Evolutionary conservation across 2,797 vertebrate genomes (phyloP).

Genomic region (Phaenicophaeus curvirostris): DNA sequence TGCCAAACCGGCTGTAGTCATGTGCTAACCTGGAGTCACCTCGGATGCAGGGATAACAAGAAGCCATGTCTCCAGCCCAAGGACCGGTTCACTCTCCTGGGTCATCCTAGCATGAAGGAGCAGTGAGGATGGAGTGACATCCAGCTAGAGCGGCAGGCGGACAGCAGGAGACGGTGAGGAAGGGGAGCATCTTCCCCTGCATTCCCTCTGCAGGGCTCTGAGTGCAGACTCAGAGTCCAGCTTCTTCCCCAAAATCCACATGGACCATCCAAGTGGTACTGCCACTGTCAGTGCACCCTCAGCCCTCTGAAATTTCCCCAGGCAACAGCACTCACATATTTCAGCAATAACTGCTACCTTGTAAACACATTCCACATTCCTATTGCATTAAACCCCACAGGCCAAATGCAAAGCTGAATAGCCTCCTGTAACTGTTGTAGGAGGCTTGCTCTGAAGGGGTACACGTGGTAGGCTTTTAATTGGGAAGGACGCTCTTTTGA

Average conservation of each 20-base stretch:
- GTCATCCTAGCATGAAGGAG: conserved; percentile 29
- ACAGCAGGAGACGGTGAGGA: rapidly evolving
- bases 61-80: conserved; percentile 57
- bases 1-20: rapidly evolving
- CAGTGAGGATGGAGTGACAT: neutral
- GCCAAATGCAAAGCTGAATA: conserved; percentile 39
- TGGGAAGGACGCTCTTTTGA: neutral
- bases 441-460: neutral
- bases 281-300: neutral
- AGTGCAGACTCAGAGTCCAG: neutral
- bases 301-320: conserved; percentile 17
- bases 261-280: neutral
- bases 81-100: neutral
- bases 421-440: neutral
- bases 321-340: conserved; percentile 43
- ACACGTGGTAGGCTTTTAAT: neutral
- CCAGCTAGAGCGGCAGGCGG: neutral
- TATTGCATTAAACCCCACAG: conserved; percentile 19
- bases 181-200: neutral
- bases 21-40: conserved; percentile 64
- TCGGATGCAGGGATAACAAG: conserved; percentile 69
- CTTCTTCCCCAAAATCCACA: neutral
- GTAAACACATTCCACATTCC: conserved; percentile 70
- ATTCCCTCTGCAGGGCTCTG: neutral
- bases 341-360: conserved; percentile 53